Evolutionary conservation across 2,113 vertebrate species (phyloP), one percentile per base, ranked within the genome.

Genomic region (Saccopteryx bilineata): DNA sequence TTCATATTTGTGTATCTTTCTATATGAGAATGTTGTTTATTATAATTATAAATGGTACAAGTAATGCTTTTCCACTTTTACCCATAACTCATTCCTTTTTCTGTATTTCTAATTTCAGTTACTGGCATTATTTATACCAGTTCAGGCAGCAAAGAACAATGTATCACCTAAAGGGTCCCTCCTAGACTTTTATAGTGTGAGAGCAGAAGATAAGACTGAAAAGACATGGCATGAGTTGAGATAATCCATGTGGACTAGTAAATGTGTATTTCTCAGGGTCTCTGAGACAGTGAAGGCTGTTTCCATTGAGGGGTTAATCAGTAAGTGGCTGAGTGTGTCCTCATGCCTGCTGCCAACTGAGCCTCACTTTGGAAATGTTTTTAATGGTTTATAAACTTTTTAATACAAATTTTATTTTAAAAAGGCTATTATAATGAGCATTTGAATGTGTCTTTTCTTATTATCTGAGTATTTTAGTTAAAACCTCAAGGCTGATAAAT

Each of bases 71-170:
- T 61, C 52, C 15, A 93, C 65, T 26, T 75, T 76, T 52, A 87
- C 54, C 14, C 19, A 5, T 69, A 87, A 33, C 13, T 79, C 78
- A 52, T 9, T 83, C 60, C 46, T 87, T 84, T 82, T 90, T 93
- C 8, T 96, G 2, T 61, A 39, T 65, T 50, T 93, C 74, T 66
- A 39, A 60, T 86, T 83, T 93, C 79, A 84, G 24, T 71, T 56
- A 93, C 46, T 71, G 31, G 21, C 26, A 56, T 83, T 33, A 50
- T 60, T 78, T 65, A 80, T 3, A 89, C 7, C 86, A 84, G n/a
- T 74, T 79, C 28, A 80, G 65, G 50, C 23, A 79, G 23, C 17
- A 39, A 74, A 95, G 9, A 15, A 39, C 56, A 90, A 33, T 28
- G 33, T 66, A 80, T 85, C 80, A 79, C 19, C 68, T 71, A 52